phyloP scores from a whole-genome alignment of 1,140 invertebrate species.

The Eueides isabella region DNA sequence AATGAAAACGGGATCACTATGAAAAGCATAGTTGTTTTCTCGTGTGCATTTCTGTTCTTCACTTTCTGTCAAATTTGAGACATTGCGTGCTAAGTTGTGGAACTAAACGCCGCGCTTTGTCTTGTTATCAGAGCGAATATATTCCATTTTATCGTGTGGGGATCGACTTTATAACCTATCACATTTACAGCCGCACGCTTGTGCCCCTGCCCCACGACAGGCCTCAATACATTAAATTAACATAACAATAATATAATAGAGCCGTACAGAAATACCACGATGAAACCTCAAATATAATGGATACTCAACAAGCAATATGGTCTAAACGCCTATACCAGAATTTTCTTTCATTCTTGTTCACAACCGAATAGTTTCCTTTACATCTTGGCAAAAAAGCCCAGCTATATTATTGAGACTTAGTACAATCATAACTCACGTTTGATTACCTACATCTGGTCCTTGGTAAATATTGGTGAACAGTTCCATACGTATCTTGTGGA shows the following conservation, averaged over 20 bases:
- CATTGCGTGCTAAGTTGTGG: no score
- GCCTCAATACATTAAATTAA: no score
- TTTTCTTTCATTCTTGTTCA: not conserved
- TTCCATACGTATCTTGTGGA: not conserved
- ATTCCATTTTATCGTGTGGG: no score
- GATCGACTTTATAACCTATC: no score
- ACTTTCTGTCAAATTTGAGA: no score
- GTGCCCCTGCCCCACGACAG: no score
- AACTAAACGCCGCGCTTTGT: no score
- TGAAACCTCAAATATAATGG: not conserved
- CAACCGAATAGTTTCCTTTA: conserved; percentile 1
- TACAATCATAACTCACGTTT: conserved; percentile 1
- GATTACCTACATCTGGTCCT: conserved; percentile 2
- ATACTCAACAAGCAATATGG: not conserved
- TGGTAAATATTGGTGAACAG: not conserved
- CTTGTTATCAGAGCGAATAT: no score
- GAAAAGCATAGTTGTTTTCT: no score
- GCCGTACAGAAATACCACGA: not conserved
- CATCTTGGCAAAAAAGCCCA: conserved; percentile 5
- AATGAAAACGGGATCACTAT: no score
- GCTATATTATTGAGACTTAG: not conserved
- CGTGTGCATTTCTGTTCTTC: no score
- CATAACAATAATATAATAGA: not conserved
- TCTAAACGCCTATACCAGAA: not conserved
- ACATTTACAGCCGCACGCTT: no score